These are phyloP conservation scores for Molothrus aeneus DNA, from an alignment of 2,797 vertebrate genomes.

Conservation along the genomic window DNA sequence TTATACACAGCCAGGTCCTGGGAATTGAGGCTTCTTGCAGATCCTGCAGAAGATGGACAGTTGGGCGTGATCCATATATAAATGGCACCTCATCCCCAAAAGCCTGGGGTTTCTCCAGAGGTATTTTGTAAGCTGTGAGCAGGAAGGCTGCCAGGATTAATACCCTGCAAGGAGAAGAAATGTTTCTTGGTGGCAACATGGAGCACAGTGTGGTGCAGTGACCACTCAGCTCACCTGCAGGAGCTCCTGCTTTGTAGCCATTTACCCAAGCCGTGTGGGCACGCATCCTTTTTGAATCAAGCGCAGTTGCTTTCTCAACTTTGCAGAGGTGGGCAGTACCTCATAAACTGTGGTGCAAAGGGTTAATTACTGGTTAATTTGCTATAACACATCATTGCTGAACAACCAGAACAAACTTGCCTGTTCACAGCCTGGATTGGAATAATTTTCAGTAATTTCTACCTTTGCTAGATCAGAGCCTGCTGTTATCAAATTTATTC, in stretches of 20 bases:
- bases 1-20: not conserved
- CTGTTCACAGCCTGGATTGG: not conserved
- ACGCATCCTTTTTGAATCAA: not conserved
- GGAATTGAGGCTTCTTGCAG: not conserved
- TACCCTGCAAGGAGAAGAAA: not conserved
- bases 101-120: not conserved
- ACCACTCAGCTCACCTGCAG: not conserved
- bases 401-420: not conserved
- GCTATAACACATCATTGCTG: not conserved
- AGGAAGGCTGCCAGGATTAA: not conserved
- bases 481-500: not conserved
- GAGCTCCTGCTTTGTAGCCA: not conserved
- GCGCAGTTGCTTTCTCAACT: accelerated
- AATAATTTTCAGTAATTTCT: not conserved
- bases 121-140: not conserved
- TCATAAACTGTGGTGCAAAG: not conserved
- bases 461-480: not conserved
- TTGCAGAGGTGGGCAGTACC: not conserved
- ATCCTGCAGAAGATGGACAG: not conserved
- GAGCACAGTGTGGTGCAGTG: not conserved
- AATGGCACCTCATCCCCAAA: not conserved
- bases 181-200: not conserved
- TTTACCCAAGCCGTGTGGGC: not conserved
- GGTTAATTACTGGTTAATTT: not conserved
- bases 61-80: accelerated